Conservation (phyloP, 2,797 vertebrate genomes). For the Macropus fuliginosus region DNA sequence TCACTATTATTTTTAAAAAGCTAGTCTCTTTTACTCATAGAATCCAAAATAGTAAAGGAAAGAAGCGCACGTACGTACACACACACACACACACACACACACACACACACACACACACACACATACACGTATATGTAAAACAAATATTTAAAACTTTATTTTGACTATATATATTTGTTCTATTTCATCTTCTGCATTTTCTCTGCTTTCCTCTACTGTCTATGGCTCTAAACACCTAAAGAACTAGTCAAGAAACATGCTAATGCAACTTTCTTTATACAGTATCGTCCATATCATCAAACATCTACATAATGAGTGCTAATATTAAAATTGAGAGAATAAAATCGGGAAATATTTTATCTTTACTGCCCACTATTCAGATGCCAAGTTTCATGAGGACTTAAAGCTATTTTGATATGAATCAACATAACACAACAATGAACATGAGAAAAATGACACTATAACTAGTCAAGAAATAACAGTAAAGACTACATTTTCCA, state of each 20-base stretch:
- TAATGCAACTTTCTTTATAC: not conserved
- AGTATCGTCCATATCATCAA: not conserved
- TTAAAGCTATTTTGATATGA: not conserved
- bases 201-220: not conserved
- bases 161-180: not conserved
- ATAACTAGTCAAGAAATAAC: constrained; percentile 17
- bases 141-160: not conserved
- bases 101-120: not conserved
- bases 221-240: not conserved
- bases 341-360: constrained; percentile 2
- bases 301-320: not conserved
- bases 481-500: not conserved
- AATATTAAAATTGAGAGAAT: not conserved
- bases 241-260: too few relatives aligned
- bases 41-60: not conserved
- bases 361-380: constrained; percentile 31
- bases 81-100: not conserved
- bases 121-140: not conserved
- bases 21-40: not conserved
- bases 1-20: not conserved
- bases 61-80: too few relatives aligned
- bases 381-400: not conserved
- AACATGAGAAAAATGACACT: constrained; percentile 12
- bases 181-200: not conserved
- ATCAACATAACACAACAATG: not conserved